Base-by-base conservation (phyloP, 2,113 vertebrate genomes). In the Halichoeres trimaculatus region DNA sequence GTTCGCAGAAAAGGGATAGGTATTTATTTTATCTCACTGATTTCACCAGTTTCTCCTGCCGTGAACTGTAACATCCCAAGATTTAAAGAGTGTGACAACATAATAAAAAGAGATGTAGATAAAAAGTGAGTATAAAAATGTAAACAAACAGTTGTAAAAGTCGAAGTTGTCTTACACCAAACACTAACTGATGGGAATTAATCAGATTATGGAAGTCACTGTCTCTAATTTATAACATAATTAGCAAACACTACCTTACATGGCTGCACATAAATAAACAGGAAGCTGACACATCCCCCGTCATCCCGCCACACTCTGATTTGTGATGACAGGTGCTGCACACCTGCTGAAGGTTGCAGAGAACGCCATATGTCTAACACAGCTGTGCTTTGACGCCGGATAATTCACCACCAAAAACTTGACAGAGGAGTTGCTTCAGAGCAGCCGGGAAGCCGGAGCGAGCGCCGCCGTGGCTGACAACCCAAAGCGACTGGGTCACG, bases 311-410 rank as follows among this genome's bases (percentile, higher is more conserved):
- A 24, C 55, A 26, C 30, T 16, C 0, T 80, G 74, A 70, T 68
- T 52, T 52, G 48, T 36, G 54, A 60, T 48, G 75, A 61, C 79
- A 58, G 64, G 76, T 60, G 80, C 50, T 50, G 53, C 1, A 19
- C n/a, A 70, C 68, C 63, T 70, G 69, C 53, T 24, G 57, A 23
- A 40, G 30, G 36, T 34, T 70, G 69, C 70, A 53, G 20, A 36
- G 20, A 10, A 20, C 23, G 53, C 58, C 76, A 51, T 38, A 43
- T 68, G 65, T 53, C 17, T 48, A 26, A 61, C 48, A 56, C 63
- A 61, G 62, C 19, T 68, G 72, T 26, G 55, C 74, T 66, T 1
- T 24, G 64, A 59, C 3, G 41, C 5, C 4, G 0, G 66, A 67
- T 79, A 75, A 67, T 47, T 76, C 62, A 57, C 26, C 8, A 51